A percentile compares a stretch with the other conserved stretches of the same genome.
Evolutionary conservation across 2,113 vertebrate species (phyloP).

Genomic region (Melanerpes aurifrons): DNA sequence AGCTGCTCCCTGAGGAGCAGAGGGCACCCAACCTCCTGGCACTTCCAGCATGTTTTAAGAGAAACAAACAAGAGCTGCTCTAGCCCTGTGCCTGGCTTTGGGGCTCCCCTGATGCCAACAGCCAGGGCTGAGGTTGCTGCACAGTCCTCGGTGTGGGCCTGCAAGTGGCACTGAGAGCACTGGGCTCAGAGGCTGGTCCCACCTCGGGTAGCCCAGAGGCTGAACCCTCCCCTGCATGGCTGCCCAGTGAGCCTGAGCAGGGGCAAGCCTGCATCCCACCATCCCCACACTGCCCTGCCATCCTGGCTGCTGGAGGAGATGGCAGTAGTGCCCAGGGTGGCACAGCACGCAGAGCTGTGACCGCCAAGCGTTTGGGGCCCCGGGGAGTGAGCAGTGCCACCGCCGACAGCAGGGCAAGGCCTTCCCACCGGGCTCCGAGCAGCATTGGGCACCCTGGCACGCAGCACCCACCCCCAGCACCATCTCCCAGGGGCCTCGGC

Average conservation of each 20-base stretch:
- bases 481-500: fast-evolving
- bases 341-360: fast-evolving
- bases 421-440: fast-evolving
- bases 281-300: neutral
- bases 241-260: fast-evolving
- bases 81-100: neutral
- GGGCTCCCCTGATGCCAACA: neutral
- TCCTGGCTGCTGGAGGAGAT: neutral
- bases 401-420: fast-evolving
- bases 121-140: neutral
- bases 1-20: neutral
- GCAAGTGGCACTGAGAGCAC: fast-evolving
- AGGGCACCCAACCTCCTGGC: neutral
- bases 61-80: neutral
- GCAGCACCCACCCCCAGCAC: fast-evolving
- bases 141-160: fast-evolving
- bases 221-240: neutral
- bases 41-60: neutral
- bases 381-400: neutral
- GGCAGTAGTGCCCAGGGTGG: fast-evolving
- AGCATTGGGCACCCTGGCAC: neutral
- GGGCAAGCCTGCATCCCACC: fast-evolving
- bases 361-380: neutral
- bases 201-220: fast-evolving
- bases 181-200: fast-evolving